Evolutionary conservation across 2,797 vertebrate genomes (phyloP).

Genomic region (Pangasius macronema): DNA sequence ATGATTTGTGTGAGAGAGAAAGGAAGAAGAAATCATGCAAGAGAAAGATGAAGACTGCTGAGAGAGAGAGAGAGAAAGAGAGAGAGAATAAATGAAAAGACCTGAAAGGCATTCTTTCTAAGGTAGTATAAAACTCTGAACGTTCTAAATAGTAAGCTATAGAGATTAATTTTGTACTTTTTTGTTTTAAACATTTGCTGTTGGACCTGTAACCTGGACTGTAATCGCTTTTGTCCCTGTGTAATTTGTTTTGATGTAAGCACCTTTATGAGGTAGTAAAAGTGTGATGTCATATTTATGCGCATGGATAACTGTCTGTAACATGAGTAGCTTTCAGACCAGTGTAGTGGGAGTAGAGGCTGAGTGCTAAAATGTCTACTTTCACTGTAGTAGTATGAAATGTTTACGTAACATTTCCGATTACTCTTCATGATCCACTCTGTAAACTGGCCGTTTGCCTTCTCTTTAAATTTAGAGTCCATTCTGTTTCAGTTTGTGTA

Average conservation of each 20-base stretch:
- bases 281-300: neutral
- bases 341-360: neutral
- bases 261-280: neutral
- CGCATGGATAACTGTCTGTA: neutral
- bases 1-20: slow-evolving; percentile 26
- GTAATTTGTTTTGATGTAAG: neutral
- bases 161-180: neutral
- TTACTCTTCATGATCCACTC: neutral
- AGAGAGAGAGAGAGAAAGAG: neutral
- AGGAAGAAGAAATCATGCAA: neutral
- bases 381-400: neutral
- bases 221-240: neutral
- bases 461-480: neutral
- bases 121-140: neutral
- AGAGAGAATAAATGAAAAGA: neutral
- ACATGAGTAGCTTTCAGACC: neutral
- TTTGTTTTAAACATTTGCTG: neutral
- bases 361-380: neutral
- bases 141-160: neutral
- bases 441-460: neutral
- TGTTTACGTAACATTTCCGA: neutral
- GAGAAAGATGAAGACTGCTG: neutral
- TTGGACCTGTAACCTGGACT: neutral
- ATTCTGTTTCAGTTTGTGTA: neutral
- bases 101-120: neutral